A percentile compares a stretch with the other conserved stretches of the same genome.
Evolutionary conservation across 2,797 vertebrate genomes (phyloP).

Genomic region (Pelodytes ibericus): DNA sequence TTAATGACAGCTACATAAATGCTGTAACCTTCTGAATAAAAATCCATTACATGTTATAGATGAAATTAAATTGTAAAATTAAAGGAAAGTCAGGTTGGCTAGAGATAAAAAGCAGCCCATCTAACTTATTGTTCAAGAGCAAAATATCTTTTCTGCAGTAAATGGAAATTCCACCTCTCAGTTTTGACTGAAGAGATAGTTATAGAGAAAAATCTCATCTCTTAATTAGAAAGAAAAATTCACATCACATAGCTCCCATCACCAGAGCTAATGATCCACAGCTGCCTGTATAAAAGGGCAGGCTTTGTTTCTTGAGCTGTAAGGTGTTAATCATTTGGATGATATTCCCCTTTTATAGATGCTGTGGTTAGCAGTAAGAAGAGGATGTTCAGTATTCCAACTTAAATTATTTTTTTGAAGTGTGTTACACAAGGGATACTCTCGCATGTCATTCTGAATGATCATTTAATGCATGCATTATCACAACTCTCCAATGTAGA

Average conservation of each 20-base stretch:
- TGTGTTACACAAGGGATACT: constrained; percentile 67
- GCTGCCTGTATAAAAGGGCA: constrained; percentile 78
- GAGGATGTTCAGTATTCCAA: constrained; percentile 74
- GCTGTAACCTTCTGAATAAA: constrained; percentile 35
- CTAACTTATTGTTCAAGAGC: constrained; percentile 73
- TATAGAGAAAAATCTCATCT: constrained; percentile 72
- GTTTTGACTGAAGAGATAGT: constrained; percentile 71
- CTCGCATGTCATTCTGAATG: constrained; percentile 63
- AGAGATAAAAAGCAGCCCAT: constrained; percentile 65
- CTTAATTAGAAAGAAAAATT: constrained; percentile 82
- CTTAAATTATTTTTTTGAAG: constrained; percentile 77
- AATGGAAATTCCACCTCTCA: constrained; percentile 69
- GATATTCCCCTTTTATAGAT: constrained; percentile 76
- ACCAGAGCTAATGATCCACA: constrained; percentile 78
- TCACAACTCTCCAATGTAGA: constrained; percentile 61
- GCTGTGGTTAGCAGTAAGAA: constrained; percentile 75
- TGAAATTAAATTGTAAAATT: constrained; percentile 63
- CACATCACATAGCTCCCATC: constrained; percentile 77
- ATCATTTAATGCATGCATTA: constrained; percentile 64
- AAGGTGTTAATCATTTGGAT: constrained; percentile 77
- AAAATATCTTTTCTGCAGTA: constrained; percentile 62
- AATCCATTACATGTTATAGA: constrained; percentile 61
- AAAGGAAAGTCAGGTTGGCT: constrained; percentile 47
- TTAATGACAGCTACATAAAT: constrained; percentile 30
- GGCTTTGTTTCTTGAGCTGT: constrained; percentile 73